phyloP scores from a whole-genome alignment of 2,888 invertebrate species.

The Sphinx pinastri region DNA sequence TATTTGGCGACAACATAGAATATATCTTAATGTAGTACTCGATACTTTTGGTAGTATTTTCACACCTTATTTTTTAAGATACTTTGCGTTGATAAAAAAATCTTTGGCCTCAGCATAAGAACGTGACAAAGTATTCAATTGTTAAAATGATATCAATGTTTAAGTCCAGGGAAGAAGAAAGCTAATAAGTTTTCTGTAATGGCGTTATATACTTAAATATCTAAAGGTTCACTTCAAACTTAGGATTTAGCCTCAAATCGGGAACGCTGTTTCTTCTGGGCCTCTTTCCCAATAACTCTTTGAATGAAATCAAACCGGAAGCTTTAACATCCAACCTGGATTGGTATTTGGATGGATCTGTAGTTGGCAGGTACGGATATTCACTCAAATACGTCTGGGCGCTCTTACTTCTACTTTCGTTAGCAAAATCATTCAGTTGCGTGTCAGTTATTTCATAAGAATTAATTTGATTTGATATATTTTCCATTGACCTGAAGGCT shows the following conservation, averaged over 20 bases:
- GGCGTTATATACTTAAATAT: constrained; percentile 25
- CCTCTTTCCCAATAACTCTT: constrained; percentile 64
- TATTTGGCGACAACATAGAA: too few relatives aligned
- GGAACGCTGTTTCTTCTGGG: constrained; percentile 78
- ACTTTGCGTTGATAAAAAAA: too few relatives aligned
- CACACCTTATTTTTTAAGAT: too few relatives aligned
- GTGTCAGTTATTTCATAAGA: constrained; percentile 72
- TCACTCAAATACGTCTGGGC: constrained; percentile 77
- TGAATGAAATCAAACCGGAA: constrained; percentile 75
- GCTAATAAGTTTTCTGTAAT: not conserved
- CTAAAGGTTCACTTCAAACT: constrained; percentile 69
- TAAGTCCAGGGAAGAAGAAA: not conserved
- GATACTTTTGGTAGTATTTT: too few relatives aligned
- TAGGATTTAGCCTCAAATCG: constrained; percentile 71
- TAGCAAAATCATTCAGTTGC: constrained; percentile 65
- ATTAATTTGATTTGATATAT: constrained; percentile 62
- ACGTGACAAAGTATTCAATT: not conserved
- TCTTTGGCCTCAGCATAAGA: not conserved
- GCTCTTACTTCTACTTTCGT: constrained; percentile 64
- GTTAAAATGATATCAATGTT: not conserved
- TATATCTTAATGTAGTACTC: too few relatives aligned
- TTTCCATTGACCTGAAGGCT: constrained; percentile 81
- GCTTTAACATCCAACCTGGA: constrained; percentile 74
- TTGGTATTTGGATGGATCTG: constrained; percentile 77
- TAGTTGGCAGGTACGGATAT: constrained; percentile 79